Evolutionary conservation across 2,888 invertebrate genomes (phyloP), one percentile per base, ranked within the genome.

Genomic region (Eupithecia abbreviata): DNA sequence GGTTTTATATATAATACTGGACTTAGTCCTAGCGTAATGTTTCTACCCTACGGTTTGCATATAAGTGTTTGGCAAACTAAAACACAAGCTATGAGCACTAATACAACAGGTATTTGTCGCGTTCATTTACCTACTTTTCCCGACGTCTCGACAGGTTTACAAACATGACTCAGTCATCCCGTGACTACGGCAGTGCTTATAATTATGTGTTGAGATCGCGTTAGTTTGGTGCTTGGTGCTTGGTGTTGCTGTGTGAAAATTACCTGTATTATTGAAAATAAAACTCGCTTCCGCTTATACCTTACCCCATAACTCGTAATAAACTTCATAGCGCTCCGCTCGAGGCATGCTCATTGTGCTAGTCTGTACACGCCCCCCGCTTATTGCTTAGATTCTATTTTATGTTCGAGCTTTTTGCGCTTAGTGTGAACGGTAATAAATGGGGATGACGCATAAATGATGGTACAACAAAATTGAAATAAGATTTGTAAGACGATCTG

Each of bases 291-390:
- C 42, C 66, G 79, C 79, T 77, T 73, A n/a, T 82, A 43, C 30
- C 82, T 84, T 82, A 76, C 12, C 78, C 86, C 85, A 76, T 55
- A 73, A 74, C 65, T 81, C 76, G 91, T 87, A 91, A 92, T 92
- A 92, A 92, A 92, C 86, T 90, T 88, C 68, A 76, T 89, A 86
- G 89, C 86, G 85, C 88, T 89, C 80, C 80, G 87, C 90, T 90
- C 85, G 82, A 87, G 90, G 91, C 91, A 82, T 84, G 82, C 83
- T 88, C 87, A 90, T 89, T 89, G 90, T 90, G 79, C 74, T 80
- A 72, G 79, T 67, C 47, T 73, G 82, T 82, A 75, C 71, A 81
- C 81, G 84, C 80, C 82, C 77, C 80, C 82, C 84, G 86, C 85
- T 86, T 86, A 85, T 81, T 80, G 86, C 79, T 87, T 86, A 88